Base-by-base conservation (phyloP, 2,888 invertebrate species). In the Drosophila recens region DNA sequence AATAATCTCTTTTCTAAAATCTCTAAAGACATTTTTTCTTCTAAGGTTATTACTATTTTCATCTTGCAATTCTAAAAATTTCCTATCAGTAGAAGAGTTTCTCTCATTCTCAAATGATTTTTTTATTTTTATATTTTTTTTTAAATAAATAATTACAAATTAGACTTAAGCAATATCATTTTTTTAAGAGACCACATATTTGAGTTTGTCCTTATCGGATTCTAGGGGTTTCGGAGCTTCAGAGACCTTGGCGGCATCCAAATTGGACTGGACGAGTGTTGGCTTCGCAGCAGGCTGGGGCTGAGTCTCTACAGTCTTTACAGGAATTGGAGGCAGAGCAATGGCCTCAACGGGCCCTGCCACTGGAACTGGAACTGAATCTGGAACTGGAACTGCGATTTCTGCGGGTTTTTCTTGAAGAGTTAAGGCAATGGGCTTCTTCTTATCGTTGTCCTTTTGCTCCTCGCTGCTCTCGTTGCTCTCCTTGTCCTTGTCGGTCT, bases 391-490 rank as follows among this genome's bases (percentile, higher is more conserved):
- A 8, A 57, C 9, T 5, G 42, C 2, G 36, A 1, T 42, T n/a
- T 52, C 52, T 0, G 59, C 8, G 8, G 70, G 45, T 0, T 67
- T 81, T 4, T 23, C 30, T 8, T 17, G 34, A 13, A 63, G 2
- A 1, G 68, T 11, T 17, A 67, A 3, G 17, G 11, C n/a, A 38
- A 73, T 36, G 1, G 67, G 46, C n/a, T 66, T 23, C 15, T 72
- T 48, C 49, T 71, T 78, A 2, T 68, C 51, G 6, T 67, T 43
- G 10, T 69, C 53, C 27, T 67, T 72, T 45, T 82, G 67, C 38
- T 82, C 85, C 52, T 79, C 80, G 49, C 85, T 82, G 62, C 85
- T 79, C 4, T 82, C 80, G 9, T 64, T 52, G 61, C 79, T 76
- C 2, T 65, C 58, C 66, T 70, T 62, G 1, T 72, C 51, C 66